These are phyloP conservation scores for Drosophila athabasca DNA, from an alignment of 1,140 invertebrate species.

Conservation along the genomic window DNA sequence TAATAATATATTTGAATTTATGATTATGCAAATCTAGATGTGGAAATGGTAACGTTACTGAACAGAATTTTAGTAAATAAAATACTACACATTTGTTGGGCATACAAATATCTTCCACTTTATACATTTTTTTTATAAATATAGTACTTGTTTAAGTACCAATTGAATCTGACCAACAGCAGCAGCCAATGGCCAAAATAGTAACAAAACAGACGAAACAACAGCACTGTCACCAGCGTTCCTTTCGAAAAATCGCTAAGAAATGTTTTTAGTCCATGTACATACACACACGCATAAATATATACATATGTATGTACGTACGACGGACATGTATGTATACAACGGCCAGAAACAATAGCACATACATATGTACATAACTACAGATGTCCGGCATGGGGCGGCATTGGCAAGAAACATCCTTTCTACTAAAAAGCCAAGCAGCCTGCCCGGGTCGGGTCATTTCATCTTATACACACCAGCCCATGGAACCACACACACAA, in stretches of 20 bases:
- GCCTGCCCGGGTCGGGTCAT: slow-evolving; percentile 49
- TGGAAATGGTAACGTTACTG: no score
- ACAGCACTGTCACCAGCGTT: slow-evolving; percentile 45
- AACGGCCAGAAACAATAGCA: slow-evolving; percentile 49
- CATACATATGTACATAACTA: slow-evolving; percentile 18
- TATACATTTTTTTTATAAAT: background rate
- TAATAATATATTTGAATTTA: no score
- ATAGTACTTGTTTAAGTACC: slow-evolving; percentile 4
- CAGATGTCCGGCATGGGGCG: slow-evolving; percentile 44
- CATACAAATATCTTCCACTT: no score
- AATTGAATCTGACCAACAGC: slow-evolving; percentile 37
- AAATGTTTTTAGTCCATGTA: slow-evolving; percentile 68
- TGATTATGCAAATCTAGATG: no score
- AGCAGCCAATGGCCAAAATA: slow-evolving; percentile 43
- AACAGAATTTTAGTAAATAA: no score
- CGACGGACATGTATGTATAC: slow-evolving; percentile 40
- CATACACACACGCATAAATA: slow-evolving; percentile 9
- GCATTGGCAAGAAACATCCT: slow-evolving; percentile 44
- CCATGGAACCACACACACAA: slow-evolving; percentile 3
- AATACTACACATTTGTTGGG: no score
- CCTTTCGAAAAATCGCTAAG: slow-evolving; percentile 59
- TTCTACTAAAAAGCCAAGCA: slow-evolving; percentile 59
- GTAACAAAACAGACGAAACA: slow-evolving; percentile 51
- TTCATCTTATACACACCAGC: slow-evolving; percentile 42
- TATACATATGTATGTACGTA: slow-evolving; percentile 3